Percentiles rank a stretch among this genome's conserved stretches.
Evolutionary conservation across 2,113 vertebrate genomes (phyloP).

Genomic region (Shinisaurus crocodilurus): DNA sequence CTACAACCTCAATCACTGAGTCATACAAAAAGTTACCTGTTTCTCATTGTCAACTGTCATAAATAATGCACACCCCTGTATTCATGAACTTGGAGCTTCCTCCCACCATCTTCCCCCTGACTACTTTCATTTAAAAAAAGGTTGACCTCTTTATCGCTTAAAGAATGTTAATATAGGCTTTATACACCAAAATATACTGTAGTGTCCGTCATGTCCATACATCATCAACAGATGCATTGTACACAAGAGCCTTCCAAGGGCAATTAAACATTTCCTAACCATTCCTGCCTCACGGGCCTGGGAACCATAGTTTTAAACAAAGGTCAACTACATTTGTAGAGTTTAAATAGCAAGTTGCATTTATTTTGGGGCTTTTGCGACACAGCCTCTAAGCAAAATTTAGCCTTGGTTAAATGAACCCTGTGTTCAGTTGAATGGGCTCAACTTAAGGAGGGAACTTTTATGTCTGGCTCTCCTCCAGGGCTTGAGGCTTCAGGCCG

Average conservation of each 20-base stretch:
- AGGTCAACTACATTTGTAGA: conserved; percentile 36
- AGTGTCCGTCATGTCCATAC: conserved; percentile 24
- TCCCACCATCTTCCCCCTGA: background rate
- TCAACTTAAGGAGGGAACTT: conserved; percentile 40
- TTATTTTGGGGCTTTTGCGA: conserved; percentile 57
- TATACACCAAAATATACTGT: conserved; percentile 38
- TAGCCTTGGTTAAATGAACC: conserved; percentile 56
- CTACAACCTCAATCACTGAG: conserved; percentile 39
- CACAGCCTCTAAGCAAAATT: conserved; percentile 55
- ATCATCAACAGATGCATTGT: conserved; percentile 38
- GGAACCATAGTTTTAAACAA: conserved; percentile 53
- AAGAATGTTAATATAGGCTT: conserved; percentile 18
- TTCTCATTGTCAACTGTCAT: conserved; percentile 30
- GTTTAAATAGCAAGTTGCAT: conserved; percentile 56
- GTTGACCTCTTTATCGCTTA: conserved; percentile 36
- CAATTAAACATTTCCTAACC: conserved; percentile 42
- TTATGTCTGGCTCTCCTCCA: conserved; percentile 55
- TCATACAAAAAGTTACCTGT: conserved; percentile 39
- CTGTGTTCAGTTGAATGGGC: conserved; percentile 59
- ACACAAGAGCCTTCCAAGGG: conserved; percentile 44
- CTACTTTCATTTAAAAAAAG: conserved; percentile 46
- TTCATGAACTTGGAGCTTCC: conserved; percentile 27
- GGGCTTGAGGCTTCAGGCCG: conserved; percentile 59
- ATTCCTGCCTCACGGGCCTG: conserved; percentile 40
- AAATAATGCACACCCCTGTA: conserved; percentile 42